Conservation (phyloP, 2,888 invertebrate species). For the Bimastos eiseni region DNA sequence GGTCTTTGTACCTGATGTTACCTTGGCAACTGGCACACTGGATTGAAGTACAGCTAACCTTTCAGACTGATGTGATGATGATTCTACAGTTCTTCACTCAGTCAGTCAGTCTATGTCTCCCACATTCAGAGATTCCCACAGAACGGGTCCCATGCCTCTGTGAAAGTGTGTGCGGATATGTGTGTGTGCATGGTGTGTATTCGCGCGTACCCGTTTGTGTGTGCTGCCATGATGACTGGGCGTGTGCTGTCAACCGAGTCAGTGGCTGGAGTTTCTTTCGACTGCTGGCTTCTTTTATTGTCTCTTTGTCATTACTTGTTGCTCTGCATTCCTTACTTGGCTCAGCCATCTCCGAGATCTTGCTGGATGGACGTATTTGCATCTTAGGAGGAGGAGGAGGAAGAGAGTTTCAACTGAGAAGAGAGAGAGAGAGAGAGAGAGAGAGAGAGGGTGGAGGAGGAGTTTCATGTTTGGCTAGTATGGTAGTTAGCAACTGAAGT, state of each 20-base stretch:
- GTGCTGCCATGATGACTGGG: not conserved
- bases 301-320: slow-evolving; percentile 16
- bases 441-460: not conserved
- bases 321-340: not conserved
- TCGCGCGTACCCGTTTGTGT: not conserved
- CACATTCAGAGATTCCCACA: not conserved
- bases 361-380: not conserved
- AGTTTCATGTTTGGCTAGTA: not conserved
- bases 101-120: not conserved
- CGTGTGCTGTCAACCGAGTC: not conserved
- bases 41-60: not conserved
- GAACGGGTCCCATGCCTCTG: not conserved
- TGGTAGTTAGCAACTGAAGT: slow-evolving; percentile 14
- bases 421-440: not conserved
- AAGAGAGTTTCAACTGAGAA: not conserved
- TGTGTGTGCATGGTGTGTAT: slow-evolving; percentile 23
- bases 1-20: slow-evolving; percentile 19
- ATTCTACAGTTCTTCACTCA: not conserved
- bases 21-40: slow-evolving; percentile 21
- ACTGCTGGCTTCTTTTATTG: not conserved
- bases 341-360: slow-evolving; percentile 8
- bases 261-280: not conserved
- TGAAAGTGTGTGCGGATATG: slow-evolving; percentile 17
- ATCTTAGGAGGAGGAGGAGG: not conserved
- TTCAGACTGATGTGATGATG: not conserved